These are phyloP conservation scores for Enteromius anoplus DNA, from an alignment of 2,797 vertebrate genomes.

Conservation along the genomic window DNA sequence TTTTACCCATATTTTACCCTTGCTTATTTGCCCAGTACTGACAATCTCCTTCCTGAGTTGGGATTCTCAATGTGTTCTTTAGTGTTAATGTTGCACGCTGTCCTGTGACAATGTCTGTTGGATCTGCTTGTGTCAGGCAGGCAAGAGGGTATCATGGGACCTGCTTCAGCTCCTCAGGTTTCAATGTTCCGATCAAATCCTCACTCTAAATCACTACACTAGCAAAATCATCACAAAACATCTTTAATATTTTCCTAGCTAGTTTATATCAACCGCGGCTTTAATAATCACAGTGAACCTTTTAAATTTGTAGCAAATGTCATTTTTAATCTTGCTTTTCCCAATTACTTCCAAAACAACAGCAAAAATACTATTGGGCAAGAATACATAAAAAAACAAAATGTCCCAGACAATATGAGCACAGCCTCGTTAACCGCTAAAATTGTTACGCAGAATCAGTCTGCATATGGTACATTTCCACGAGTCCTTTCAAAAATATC, in stretches of 20 bases:
- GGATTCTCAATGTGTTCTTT: too few species aligned
- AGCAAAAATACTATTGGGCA: constrained; percentile 36
- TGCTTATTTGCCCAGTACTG: too few species aligned
- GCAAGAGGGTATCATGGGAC: too few species aligned
- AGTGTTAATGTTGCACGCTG: too few species aligned
- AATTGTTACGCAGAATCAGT: constrained; percentile 1
- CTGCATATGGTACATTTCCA: neutral
- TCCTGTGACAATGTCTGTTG: too few species aligned
- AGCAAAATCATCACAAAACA: neutral
- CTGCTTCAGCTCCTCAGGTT: too few species aligned
- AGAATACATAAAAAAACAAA: constrained; percentile 54
- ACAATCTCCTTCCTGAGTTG: too few species aligned
- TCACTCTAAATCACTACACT: too few species aligned
- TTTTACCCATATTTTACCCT: too few species aligned
- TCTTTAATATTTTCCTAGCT: neutral
- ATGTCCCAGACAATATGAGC: constrained; percentile 25
- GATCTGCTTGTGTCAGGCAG: too few species aligned
- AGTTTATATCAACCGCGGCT: too few species aligned
- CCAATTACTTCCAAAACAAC: constrained; percentile 45
- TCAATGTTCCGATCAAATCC: too few species aligned
- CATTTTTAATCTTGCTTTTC: constrained; percentile 46
- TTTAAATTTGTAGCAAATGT: constrained; percentile 17
- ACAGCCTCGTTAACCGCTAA: constrained; percentile 13
- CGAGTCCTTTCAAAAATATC: neutral
- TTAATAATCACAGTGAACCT: constrained; percentile 20